A percentile compares a stretch with the other conserved stretches of the same genome.
phyloP scores from a whole-genome alignment of 2,113 vertebrate genomes.

The Corythoichthys intestinalis region DNA sequence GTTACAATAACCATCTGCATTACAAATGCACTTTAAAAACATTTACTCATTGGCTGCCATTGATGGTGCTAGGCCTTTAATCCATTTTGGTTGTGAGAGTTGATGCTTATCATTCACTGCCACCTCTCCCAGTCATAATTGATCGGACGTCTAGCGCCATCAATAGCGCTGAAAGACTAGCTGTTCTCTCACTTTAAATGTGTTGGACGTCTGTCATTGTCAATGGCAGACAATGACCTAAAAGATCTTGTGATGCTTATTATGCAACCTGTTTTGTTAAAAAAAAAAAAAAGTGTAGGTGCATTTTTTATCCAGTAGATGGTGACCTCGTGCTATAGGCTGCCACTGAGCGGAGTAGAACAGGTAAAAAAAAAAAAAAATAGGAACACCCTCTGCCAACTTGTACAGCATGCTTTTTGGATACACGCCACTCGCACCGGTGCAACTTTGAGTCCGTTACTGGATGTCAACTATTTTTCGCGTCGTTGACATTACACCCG shows the following conservation, averaged over 20 bases:
- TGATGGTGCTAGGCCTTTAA: too few species aligned
- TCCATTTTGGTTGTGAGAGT: too few species aligned
- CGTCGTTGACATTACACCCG: not conserved
- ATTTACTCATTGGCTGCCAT: too few species aligned
- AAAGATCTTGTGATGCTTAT: too few species aligned
- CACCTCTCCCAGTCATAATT: not conserved
- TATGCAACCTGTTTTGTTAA: not conserved
- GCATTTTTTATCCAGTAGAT: conserved; percentile 35
- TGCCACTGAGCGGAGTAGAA: not conserved
- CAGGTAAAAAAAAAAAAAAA: conserved; percentile 39
- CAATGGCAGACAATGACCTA: too few species aligned
- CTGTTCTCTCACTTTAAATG: too few species aligned
- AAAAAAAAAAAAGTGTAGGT: not conserved
- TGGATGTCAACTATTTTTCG: conserved; percentile 1
- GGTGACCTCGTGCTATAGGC: conserved; percentile 13
- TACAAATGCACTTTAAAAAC: too few species aligned
- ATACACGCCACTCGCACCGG: conserved; percentile 11
- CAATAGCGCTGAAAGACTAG: too few species aligned
- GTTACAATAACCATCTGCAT: too few species aligned
- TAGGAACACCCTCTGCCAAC: conserved; percentile 53
- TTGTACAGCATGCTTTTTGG: conserved; percentile 34
- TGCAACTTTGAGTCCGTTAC: conserved; percentile 30
- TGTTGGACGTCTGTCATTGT: too few species aligned
- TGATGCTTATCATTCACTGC: too few species aligned
- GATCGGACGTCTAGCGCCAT: too few species aligned